phyloP scores from a whole-genome alignment of 1,140 invertebrate species.

The Bombus polaris region DNA sequence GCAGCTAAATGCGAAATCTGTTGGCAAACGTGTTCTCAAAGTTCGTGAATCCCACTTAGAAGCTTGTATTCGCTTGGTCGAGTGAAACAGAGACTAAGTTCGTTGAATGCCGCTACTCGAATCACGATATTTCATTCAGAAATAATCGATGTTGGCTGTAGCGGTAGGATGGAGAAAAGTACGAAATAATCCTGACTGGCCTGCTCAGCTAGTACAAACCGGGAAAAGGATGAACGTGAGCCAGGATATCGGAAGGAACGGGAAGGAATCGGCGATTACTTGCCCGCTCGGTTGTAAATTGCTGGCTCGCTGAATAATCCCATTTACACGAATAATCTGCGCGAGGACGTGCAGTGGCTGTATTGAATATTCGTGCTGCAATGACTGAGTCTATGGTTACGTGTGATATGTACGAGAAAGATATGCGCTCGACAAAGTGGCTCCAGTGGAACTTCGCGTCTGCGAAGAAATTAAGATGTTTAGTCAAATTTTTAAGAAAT shows the following conservation, averaged over 20 bases:
- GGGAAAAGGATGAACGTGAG: not conserved
- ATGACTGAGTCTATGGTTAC: not conserved
- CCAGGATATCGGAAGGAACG: slow-evolving; percentile 1
- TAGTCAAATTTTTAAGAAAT: not conserved
- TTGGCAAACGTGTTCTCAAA: not conserved
- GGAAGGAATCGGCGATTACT: slow-evolving; percentile 44
- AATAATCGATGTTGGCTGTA: slow-evolving; percentile 7
- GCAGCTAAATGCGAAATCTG: not conserved
- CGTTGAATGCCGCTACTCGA: not conserved
- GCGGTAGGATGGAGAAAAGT: not conserved
- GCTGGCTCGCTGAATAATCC: slow-evolving; percentile 46
- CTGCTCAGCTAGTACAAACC: not conserved
- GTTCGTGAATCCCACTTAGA: not conserved
- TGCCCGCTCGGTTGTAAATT: slow-evolving; percentile 40
- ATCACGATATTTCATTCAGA: not conserved
- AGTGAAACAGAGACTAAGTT: not conserved
- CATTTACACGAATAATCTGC: slow-evolving; percentile 48
- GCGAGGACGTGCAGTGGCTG: not conserved
- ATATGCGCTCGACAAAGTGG: not conserved
- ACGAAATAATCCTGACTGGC: not conserved
- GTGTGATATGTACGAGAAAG: not conserved
- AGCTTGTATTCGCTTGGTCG: not conserved
- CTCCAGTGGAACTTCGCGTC: not conserved
- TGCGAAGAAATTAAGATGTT: no score
- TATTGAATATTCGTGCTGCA: not conserved